These are phyloP conservation scores for Molothrus aeneus DNA, from an alignment of 2,797 vertebrate species.

Conservation along the genomic window DNA sequence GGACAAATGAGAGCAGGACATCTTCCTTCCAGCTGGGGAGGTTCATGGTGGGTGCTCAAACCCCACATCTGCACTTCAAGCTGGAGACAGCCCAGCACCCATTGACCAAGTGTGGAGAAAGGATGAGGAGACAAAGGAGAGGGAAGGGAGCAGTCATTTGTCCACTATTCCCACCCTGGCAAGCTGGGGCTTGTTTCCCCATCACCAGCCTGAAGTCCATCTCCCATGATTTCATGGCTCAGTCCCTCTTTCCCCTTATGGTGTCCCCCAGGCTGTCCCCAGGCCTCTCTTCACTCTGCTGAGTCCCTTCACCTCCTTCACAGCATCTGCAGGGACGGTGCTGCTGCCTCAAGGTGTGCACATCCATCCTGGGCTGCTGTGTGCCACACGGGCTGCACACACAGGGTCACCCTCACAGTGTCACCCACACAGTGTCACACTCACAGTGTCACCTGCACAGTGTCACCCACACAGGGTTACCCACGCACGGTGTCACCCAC, in stretches of 20 bases:
- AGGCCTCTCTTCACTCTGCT: neutral
- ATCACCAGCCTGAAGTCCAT: slow-evolving; percentile 51
- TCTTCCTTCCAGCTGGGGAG: neutral
- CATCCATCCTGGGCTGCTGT: fast-evolving
- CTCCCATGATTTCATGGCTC: slow-evolving; percentile 62
- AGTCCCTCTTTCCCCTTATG: slow-evolving; percentile 59
- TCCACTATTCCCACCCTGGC: neutral
- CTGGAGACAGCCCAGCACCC: neutral
- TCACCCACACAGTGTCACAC: too few relatives aligned
- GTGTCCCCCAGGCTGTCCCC: neutral
- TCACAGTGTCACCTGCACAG: too few relatives aligned
- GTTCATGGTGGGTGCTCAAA: neutral
- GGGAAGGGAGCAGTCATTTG: slow-evolving; percentile 7
- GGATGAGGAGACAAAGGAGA: neutral
- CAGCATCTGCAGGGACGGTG: fast-evolving
- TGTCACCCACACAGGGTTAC: neutral
- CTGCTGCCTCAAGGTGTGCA: neutral
- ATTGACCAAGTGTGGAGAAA: neutral
- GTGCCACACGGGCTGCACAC: neutral
- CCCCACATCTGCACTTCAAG: neutral
- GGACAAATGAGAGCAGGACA: neutral
- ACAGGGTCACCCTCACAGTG: neutral
- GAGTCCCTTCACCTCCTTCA: neutral
- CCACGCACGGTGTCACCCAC: too few relatives aligned
- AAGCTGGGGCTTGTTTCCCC: slow-evolving; percentile 31